Evolutionary conservation across 1,140 invertebrate species (phyloP).

Genomic region (Leptinotarsa lineolata): DNA sequence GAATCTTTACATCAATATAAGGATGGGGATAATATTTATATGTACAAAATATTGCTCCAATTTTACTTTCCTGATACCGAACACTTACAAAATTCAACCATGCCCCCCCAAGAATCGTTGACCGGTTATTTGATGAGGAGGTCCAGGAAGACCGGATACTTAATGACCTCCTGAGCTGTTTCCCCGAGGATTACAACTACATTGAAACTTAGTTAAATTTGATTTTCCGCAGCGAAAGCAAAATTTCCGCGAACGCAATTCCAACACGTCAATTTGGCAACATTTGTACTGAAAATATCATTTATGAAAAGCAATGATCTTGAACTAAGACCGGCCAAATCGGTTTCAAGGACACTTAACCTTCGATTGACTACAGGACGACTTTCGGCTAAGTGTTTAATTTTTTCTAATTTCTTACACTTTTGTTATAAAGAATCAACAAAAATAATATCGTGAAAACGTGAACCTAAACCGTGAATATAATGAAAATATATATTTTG

Average conservation of each 20-base stretch:
- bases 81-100: constrained; percentile 16
- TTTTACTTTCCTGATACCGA: not conserved
- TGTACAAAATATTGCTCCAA: constrained; percentile 1
- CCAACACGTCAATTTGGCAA: constrained; percentile 10
- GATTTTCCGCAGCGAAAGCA: constrained; percentile 18
- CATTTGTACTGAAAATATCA: constrained; percentile 1
- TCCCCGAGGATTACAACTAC: constrained; percentile 8
- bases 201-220: constrained; percentile 13
- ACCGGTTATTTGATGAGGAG: constrained; percentile 3
- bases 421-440: constrained; percentile 9
- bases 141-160: not conserved
- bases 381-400: constrained; percentile 2
- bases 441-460: not conserved
- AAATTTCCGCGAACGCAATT: constrained; percentile 14
- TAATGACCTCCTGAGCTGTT: constrained; percentile 17
- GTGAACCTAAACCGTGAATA: constrained; percentile 19
- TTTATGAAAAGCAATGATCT: not conserved
- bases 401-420: constrained; percentile 14
- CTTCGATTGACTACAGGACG: not conserved
- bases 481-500: constrained; percentile 17
- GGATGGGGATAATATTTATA: constrained; percentile 8
- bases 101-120: constrained; percentile 8
- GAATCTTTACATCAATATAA: constrained; percentile 18
- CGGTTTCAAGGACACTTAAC: not conserved
- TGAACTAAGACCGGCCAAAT: constrained; percentile 12